Evolutionary conservation across 2,113 vertebrate genomes (phyloP), one percentile per base, ranked within the genome.

Genomic region (Ophiodon elongatus): DNA sequence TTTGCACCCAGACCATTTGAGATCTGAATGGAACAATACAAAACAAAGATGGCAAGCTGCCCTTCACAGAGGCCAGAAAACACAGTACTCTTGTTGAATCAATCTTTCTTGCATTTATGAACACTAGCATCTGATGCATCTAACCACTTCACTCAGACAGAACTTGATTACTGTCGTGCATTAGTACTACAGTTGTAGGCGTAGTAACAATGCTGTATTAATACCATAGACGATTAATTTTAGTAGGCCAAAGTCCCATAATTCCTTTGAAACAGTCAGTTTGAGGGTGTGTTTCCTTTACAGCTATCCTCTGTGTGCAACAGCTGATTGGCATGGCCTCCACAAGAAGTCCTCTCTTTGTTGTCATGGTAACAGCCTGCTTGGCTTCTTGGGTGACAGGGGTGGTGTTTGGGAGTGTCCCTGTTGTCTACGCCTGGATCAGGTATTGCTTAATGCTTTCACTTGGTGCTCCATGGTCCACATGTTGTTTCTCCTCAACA

Each of bases 391-490:
- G 95, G 95, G 52, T 90, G 47, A 92, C 90, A 7, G 95, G 95
- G 31, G 7, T 88, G 37, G 85, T 95, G 79, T 95, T 95, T 50
- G 95, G 95, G 35, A 89, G 82, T 7, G 73, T 96, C 25, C 95
- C 95, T n/a, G 91, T 95, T 4, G 68, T 93, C 65, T 94, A 93
- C 39, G 4, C 82, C 23, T 96, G 95, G 95, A 91, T 95, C 81
- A 95, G 76, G 95, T 96, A 64, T 37, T 11, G 59, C 25, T 52
- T 14, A 25, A 57, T 15, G n/a, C 19, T 43, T 33, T 39, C 37
- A 54, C 56, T 19, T 39, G 1, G 14, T 14, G 35, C 23, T 27
- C 1, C 19, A 23, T 23, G 50, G 25, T 59, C 56, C 11, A 7
- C 25, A 33, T 45, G 50, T 33, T 47, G 15, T n/a, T 52, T 75